phyloP scores from a whole-genome alignment of 2,888 invertebrate genomes.

The Emmelina monodactyla region DNA sequence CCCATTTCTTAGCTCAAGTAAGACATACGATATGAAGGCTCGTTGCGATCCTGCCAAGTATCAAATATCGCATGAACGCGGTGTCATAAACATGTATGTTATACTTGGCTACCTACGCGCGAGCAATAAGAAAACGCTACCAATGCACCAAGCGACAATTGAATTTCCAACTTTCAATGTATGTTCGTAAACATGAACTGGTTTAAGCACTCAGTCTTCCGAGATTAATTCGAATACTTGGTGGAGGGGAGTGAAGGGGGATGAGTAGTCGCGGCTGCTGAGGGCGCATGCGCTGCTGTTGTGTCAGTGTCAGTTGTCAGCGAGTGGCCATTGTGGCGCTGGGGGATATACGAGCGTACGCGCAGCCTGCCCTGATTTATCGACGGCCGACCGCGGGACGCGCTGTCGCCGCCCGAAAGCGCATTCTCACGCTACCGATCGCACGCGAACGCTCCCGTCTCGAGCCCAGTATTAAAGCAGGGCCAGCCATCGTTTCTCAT shows the following conservation, averaged over 20 bases:
- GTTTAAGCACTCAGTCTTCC: conserved; percentile 59
- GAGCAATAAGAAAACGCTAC: too few relatives aligned
- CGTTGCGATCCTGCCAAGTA: conserved; percentile 45
- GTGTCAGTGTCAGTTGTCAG: conserved; percentile 57
- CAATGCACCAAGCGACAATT: too few relatives aligned
- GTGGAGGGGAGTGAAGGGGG: conserved; percentile 32
- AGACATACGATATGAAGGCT: conserved; percentile 41
- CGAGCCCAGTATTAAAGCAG: conserved; percentile 57
- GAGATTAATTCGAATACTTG: conserved; percentile 66
- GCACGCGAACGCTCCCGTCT: conserved; percentile 59
- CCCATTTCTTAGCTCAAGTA: conserved; percentile 42
- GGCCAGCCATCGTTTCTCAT: conserved; percentile 63
- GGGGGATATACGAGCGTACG: conserved; percentile 46
- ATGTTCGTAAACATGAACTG: too few relatives aligned
- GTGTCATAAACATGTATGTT: conserved; percentile 55
- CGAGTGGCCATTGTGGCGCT: conserved; percentile 45
- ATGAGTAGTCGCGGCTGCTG: conserved; percentile 23
- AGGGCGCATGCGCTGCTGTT: conserved; percentile 50
- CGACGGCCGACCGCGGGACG: conserved; percentile 38
- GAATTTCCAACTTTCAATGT: too few relatives aligned
- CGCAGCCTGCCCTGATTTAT: conserved; percentile 54
- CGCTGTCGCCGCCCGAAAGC: conserved; percentile 54
- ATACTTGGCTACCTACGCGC: conserved; percentile 42
- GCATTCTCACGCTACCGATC: conserved; percentile 65
- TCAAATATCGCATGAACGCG: conserved; percentile 45